Base-by-base conservation (phyloP, 2,113 vertebrate species). In the Pithys albifrons region DNA sequence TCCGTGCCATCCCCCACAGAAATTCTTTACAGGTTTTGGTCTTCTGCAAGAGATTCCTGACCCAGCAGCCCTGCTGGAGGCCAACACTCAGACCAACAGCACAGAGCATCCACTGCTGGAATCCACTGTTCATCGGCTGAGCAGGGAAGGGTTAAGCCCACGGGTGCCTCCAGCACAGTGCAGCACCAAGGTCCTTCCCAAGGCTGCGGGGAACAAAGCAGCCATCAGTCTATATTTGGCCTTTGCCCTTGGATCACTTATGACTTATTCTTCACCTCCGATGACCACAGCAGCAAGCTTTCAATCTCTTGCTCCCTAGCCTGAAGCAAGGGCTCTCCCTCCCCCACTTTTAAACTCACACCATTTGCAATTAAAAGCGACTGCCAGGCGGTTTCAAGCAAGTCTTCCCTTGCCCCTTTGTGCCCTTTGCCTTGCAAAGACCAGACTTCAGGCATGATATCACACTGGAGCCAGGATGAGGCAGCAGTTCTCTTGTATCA, bases 141-240 rank as follows among this genome's bases (percentile, higher is more conserved):
- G 65, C 96, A 97, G 85, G 92, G 88, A 98, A 98, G 97, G 91
- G 97, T 98, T 98, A 98, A 98, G 25, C 79, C 64, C 96, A 55
- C 48, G 29, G 67, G 96, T 19, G 67, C 91, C 93, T 90, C 87
- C 58, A 46, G 92, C 88, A 89, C 84, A 27, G 83, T 5, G 71
- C 70, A 25, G 93, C 94, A 81, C 77, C 92, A 96, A 97, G 98
- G 97, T 97, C 97, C 97, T 97, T 97, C 94, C 93, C 97, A 96
- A 88, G 96, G 97, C 97, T 91, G 72, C 83, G 10, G 80, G 92
- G 97, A 98, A 98, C 97, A 98, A 97, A 95, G 95, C 97, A 95
- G 97, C 98, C 93, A 98, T 98, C 97, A 97, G 96, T 98, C 98
- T 98, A 98, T 97, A 98, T 97, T 95, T 98, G 98, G 71, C 98